Evolutionary conservation across 2,888 invertebrate species (phyloP).

Genomic region (Volucella inflata): DNA sequence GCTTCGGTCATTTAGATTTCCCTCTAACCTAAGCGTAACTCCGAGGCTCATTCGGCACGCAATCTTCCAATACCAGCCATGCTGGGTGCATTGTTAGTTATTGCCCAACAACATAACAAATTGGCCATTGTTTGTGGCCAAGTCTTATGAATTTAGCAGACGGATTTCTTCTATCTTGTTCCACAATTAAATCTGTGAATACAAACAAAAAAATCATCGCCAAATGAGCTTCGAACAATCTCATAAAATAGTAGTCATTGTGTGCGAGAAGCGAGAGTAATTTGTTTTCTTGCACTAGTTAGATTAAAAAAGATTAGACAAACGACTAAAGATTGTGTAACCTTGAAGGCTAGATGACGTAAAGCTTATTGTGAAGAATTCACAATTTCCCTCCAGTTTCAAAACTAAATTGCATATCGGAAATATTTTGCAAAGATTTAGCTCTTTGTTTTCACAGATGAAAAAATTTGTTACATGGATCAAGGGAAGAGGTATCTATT

Average conservation of each 20-base stretch:
- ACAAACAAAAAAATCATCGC: slow-evolving; percentile 13
- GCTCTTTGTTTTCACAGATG: too few relatives aligned
- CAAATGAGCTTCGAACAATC: slow-evolving; percentile 31
- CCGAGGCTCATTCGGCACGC: slow-evolving; percentile 53
- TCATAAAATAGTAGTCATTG: slow-evolving; percentile 26
- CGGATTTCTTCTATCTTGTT: slow-evolving; percentile 19
- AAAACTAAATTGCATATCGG: neutral
- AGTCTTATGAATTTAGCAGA: slow-evolving; percentile 40
- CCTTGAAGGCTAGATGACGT: slow-evolving; percentile 10
- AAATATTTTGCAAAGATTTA: neutral
- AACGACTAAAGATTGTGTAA: slow-evolving; percentile 10
- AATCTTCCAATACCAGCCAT: slow-evolving; percentile 19
- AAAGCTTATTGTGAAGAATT: slow-evolving; percentile 5
- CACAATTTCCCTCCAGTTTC: neutral
- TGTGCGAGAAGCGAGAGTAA: slow-evolving; percentile 26
- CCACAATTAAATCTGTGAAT: slow-evolving; percentile 41
- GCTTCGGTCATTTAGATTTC: slow-evolving; percentile 48
- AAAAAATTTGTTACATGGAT: too few relatives aligned
- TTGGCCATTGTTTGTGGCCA: slow-evolving; percentile 59
- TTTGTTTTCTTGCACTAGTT: slow-evolving; percentile 34
- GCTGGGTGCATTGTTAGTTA: slow-evolving; percentile 14
- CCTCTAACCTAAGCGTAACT: slow-evolving; percentile 33
- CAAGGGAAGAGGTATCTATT: too few relatives aligned
- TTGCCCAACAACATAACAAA: slow-evolving; percentile 52
- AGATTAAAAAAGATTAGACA: slow-evolving; percentile 30